Percentiles rank a stretch among this genome's conserved stretches.
Conservation (phyloP, 2,113 vertebrate species). For the Ptilonorhynchus violaceus region DNA sequence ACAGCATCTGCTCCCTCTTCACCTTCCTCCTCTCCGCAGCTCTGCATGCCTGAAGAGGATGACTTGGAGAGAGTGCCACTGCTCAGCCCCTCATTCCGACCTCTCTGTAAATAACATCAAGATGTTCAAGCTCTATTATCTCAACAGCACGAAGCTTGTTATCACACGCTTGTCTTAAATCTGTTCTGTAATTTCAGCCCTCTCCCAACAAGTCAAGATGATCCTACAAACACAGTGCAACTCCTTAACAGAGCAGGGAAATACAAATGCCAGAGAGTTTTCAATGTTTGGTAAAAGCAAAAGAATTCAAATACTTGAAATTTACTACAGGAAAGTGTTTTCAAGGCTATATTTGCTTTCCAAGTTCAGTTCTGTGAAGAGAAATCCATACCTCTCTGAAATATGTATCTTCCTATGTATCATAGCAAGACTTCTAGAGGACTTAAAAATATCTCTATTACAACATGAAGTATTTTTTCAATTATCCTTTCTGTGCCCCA, state of each 20-base stretch:
- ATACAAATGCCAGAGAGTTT: not conserved
- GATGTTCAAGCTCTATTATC: not conserved
- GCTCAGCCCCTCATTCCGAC: slow-evolving; percentile 93
- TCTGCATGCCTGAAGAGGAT: slow-evolving; percentile 98
- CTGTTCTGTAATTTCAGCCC: not conserved
- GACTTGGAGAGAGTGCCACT: slow-evolving; percentile 97
- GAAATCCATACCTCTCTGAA: not conserved
- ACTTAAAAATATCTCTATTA: not conserved
- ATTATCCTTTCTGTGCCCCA: not conserved
- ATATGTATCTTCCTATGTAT: not conserved
- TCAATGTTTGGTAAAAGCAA: not conserved
- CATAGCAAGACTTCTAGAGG: not conserved
- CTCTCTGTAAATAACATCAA: slow-evolving; percentile 78
- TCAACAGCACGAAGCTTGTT: not conserved
- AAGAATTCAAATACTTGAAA: not conserved
- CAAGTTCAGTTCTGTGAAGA: not conserved
- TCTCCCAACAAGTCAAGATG: not conserved
- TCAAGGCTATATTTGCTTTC: not conserved
- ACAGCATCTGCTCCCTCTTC: slow-evolving; percentile 93
- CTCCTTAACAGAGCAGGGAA: not conserved
- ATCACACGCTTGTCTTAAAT: not conserved
- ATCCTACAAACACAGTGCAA: not conserved
- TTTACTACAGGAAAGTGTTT: not conserved
- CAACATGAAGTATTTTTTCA: not conserved
- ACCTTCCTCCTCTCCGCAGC: slow-evolving; percentile 97